Percentiles rank a stretch among this genome's conserved stretches.
Conservation (phyloP, 2,797 vertebrate species). For the Gallinago stenura region DNA sequence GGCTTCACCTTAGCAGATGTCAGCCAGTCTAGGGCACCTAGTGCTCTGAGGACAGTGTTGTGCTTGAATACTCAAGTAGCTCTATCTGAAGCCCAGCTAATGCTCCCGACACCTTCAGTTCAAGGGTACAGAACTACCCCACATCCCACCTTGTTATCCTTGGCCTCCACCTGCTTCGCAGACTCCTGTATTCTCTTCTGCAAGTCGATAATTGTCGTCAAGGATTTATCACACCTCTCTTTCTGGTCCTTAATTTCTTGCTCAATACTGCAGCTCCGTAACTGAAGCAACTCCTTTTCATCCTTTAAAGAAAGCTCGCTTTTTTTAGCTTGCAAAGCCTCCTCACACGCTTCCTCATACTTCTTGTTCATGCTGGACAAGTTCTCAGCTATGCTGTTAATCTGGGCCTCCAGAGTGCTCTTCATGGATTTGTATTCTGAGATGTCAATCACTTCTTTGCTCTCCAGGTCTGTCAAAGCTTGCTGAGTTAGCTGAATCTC, state of each 20-base stretch:
- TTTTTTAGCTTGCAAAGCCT: slow-evolving; percentile 79
- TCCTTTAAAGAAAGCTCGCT: slow-evolving; percentile 79
- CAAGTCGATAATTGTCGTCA: slow-evolving; percentile 88
- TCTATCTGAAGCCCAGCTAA: not conserved
- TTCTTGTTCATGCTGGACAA: slow-evolving; percentile 78
- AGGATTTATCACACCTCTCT: slow-evolving; percentile 88
- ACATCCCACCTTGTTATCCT: slow-evolving; percentile 93
- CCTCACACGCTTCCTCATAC: slow-evolving; percentile 81
- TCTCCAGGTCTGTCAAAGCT: slow-evolving; percentile 81
- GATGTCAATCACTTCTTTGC: slow-evolving; percentile 79
- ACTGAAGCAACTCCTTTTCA: slow-evolving; percentile 83
- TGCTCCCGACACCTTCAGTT: not conserved
- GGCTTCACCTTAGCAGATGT: not conserved
- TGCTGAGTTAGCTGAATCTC: slow-evolving; percentile 85
- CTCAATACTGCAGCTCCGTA: slow-evolving; percentile 85
- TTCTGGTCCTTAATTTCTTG: slow-evolving; percentile 92
- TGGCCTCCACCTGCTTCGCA: slow-evolving; percentile 91
- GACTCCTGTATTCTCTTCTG: slow-evolving; percentile 93
- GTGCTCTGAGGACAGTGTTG: not conserved
- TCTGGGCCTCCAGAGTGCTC: slow-evolving; percentile 84
- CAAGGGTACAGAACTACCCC: not conserved
- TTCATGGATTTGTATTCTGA: slow-evolving; percentile 82
- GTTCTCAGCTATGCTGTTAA: slow-evolving; percentile 75
- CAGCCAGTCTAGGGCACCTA: not conserved
- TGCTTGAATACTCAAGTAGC: not conserved